phyloP scores from a whole-genome alignment of 2,113 vertebrate genomes.

The Sardina pilchardus region DNA sequence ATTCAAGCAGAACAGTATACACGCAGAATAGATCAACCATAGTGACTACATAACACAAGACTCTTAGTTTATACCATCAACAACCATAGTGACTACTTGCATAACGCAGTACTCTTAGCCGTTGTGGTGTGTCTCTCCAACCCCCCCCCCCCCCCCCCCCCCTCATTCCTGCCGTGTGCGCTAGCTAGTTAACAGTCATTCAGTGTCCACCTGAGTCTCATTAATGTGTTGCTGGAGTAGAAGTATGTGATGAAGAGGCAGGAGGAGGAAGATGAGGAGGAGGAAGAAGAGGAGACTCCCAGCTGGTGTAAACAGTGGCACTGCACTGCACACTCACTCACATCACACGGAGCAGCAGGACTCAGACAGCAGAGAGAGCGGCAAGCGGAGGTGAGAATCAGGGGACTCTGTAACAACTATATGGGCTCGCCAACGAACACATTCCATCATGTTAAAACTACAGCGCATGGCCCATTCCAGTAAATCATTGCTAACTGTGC shows the following conservation, averaged over 20 bases:
- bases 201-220: slow-evolving; percentile 5
- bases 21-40: not conserved
- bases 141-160: not conserved
- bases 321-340: not conserved
- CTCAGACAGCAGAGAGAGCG: not conserved
- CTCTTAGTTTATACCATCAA: too few species aligned
- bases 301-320: not conserved
- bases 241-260: not conserved
- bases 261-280: not conserved
- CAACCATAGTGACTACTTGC: too few species aligned
- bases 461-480: not conserved
- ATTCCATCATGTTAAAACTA: not conserved
- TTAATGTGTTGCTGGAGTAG: not conserved
- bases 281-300: not conserved
- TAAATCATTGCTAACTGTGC: not conserved
- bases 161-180: not conserved
- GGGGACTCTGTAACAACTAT: not conserved
- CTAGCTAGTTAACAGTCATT: not conserved
- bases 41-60: not conserved
- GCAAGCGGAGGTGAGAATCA: not conserved
- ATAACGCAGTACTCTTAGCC: too few species aligned
- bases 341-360: not conserved
- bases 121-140: not conserved
- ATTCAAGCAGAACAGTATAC: not conserved
- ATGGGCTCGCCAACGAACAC: not conserved